Evolutionary conservation across 2,888 invertebrate species (phyloP).

Genomic region (Automeris io): DNA sequence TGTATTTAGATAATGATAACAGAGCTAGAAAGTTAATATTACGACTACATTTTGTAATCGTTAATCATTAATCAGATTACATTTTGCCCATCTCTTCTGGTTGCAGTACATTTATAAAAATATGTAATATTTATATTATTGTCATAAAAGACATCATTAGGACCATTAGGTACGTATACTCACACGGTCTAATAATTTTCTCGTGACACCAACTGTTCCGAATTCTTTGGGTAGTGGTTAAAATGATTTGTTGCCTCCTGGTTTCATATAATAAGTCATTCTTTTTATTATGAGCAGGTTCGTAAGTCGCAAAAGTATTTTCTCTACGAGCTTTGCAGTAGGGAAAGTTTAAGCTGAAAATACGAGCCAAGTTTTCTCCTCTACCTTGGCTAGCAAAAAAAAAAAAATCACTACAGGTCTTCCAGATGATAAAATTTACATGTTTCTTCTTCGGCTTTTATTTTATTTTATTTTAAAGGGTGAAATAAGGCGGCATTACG

Average conservation of each 20-base stretch:
- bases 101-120: too few relatives aligned
- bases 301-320: conserved; percentile 67
- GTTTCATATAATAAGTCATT: conserved; percentile 48
- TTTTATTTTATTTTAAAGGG: conserved; percentile 76
- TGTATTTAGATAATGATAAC: too few relatives aligned
- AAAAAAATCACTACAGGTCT: conserved; percentile 58
- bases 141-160: background rate
- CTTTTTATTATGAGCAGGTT: conserved; percentile 60
- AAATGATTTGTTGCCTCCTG: conserved; percentile 52
- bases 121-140: too few relatives aligned
- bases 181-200: conserved; percentile 23
- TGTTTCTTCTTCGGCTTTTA: conserved; percentile 68
- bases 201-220: conserved; percentile 30
- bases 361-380: conserved; percentile 67
- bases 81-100: too few relatives aligned
- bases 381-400: conserved; percentile 50
- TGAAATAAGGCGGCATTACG: conserved; percentile 68
- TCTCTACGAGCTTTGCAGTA: conserved; percentile 57
- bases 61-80: too few relatives aligned
- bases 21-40: too few relatives aligned
- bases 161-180: conserved; percentile 3
- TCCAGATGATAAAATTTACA: conserved; percentile 73
- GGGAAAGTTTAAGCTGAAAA: conserved; percentile 65
- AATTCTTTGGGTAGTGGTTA: conserved; percentile 32
- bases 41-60: too few relatives aligned